Evolutionary conservation across 2,113 vertebrate species (phyloP).

Genomic region (Leuciscus idus): DNA sequence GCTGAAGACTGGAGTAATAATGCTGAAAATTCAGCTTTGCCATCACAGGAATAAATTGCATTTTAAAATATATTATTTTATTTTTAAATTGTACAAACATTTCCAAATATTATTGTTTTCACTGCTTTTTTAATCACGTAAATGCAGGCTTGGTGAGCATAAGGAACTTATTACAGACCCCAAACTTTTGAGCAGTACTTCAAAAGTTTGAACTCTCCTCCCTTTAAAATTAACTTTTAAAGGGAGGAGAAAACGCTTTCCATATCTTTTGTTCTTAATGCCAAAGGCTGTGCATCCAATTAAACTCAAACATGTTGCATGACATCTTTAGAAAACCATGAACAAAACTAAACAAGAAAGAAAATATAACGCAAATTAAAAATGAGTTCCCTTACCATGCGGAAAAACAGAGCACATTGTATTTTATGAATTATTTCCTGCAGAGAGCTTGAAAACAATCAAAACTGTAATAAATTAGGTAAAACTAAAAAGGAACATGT

Average conservation of each 20-base stretch:
- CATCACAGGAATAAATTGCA: not conserved
- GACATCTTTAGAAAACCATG: not conserved
- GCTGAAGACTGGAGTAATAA: not conserved
- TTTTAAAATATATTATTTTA: not conserved
- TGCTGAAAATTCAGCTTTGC: not conserved
- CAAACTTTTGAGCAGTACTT: not conserved
- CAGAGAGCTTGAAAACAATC: not conserved
- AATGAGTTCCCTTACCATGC: not conserved
- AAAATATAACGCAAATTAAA: not conserved
- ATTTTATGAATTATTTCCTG: not conserved
- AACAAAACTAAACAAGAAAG: not conserved
- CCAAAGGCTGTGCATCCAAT: not conserved
- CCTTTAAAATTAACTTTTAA: not conserved
- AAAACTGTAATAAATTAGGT: not conserved
- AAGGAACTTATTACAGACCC: not conserved
- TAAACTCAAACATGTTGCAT: not conserved
- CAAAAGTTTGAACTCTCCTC: too few species aligned
- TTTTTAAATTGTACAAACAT: not conserved
- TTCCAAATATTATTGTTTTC: not conserved
- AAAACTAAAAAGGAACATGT: not conserved
- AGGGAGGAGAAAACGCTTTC: not conserved
- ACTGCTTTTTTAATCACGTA: not conserved
- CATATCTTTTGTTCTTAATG: constrained; percentile 2
- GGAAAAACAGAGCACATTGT: not conserved
- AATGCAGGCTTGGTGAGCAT: not conserved